Evolutionary conservation across 2,888 invertebrate genomes (phyloP).

Genomic region (Teleiodes luculella): DNA sequence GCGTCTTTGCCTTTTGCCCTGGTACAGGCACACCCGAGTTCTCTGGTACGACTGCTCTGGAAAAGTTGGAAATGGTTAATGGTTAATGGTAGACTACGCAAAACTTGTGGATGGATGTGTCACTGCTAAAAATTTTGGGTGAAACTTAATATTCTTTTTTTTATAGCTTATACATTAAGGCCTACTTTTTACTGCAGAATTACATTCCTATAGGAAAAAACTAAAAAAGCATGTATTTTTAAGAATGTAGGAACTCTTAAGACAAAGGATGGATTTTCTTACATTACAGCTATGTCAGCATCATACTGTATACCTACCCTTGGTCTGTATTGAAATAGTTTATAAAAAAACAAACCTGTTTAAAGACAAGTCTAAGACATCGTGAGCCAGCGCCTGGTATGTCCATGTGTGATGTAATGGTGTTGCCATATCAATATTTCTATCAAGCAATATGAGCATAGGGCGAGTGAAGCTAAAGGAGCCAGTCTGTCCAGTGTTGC

Average conservation of each 20-base stretch:
- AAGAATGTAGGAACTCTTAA: too few relatives aligned
- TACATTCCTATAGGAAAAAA: too few relatives aligned
- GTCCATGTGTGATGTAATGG: constrained; percentile 99
- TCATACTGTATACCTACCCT: too few relatives aligned
- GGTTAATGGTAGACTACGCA: not conserved
- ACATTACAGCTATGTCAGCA: too few relatives aligned
- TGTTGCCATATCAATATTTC: constrained; percentile 97
- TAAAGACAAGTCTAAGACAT: constrained; percentile 93
- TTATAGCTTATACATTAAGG: too few relatives aligned
- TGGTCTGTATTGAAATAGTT: too few relatives aligned
- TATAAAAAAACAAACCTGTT: constrained; percentile 79
- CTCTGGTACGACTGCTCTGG: constrained; percentile 68
- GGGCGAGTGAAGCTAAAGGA: constrained; percentile 94
- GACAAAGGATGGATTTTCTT: too few relatives aligned
- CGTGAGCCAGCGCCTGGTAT: constrained; percentile 98
- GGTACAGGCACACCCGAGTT: constrained; percentile 56
- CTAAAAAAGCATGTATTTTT: too few relatives aligned
- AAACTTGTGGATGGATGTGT: not conserved
- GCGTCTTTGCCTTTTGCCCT: constrained; percentile 86
- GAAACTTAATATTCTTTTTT: too few relatives aligned
- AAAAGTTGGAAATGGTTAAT: constrained; percentile 4
- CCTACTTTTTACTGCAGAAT: too few relatives aligned
- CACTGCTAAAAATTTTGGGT: too few relatives aligned
- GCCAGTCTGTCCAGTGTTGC: constrained; percentile 87
- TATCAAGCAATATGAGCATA: constrained; percentile 92